phyloP scores from a whole-genome alignment of 64 coral and sea anemone species.

The Catalaphyllia jardinei region DNA sequence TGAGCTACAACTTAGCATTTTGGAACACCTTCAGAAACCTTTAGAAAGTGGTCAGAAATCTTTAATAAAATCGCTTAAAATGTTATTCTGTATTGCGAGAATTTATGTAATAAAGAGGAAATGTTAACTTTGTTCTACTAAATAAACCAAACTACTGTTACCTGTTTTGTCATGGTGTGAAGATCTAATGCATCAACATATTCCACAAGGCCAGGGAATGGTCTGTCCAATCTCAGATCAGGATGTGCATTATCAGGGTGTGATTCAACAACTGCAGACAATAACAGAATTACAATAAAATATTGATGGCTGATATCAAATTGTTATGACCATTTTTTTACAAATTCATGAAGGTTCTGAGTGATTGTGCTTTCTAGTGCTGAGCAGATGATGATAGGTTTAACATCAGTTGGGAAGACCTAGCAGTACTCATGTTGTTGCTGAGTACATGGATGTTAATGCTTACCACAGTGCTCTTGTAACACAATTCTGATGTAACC shows the following conservation, averaged over 20 bases:
- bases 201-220: constrained; percentile 69
- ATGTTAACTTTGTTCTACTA: too few relatives aligned
- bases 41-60: too few relatives aligned
- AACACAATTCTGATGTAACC: constrained; percentile 92
- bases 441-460: neutral
- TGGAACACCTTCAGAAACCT: too few relatives aligned
- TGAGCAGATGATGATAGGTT: too few relatives aligned
- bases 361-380: neutral
- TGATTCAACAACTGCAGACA: constrained; percentile 83
- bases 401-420: too few relatives aligned
- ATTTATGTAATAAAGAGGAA: too few relatives aligned
- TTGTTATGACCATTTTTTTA: neutral
- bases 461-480: constrained; percentile 87
- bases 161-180: constrained; percentile 88
- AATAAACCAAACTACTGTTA: constrained; percentile 14
- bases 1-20: too few relatives aligned
- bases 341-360: neutral
- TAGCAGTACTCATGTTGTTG: too few relatives aligned
- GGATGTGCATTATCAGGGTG: constrained; percentile 94
- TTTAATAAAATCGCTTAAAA: too few relatives aligned
- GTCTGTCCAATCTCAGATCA: constrained; percentile 89
- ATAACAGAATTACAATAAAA: neutral
- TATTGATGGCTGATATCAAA: neutral
- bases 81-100: too few relatives aligned
- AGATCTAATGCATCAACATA: constrained; percentile 88